Evolutionary conservation across 1,140 invertebrate genomes (phyloP).

Genomic region (Drosophila rhopaloa): DNA sequence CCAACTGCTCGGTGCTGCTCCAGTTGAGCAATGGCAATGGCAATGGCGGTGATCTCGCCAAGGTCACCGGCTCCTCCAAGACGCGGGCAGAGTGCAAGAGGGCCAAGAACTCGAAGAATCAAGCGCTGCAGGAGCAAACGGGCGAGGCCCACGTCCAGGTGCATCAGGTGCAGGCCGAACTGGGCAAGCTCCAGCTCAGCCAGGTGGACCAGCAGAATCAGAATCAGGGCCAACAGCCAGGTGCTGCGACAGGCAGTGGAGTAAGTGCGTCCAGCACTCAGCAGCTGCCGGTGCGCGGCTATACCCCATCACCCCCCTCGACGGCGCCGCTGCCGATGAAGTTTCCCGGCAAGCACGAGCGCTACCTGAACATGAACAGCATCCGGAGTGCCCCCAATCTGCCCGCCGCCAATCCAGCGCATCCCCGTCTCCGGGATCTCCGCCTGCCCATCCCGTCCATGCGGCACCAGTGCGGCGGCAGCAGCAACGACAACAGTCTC

Average conservation of each 20-base stretch:
- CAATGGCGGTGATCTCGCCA: slow-evolving; percentile 4
- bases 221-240: slow-evolving; percentile 51
- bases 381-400: slow-evolving; percentile 91
- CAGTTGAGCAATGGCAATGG: slow-evolving; percentile 85
- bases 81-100: slow-evolving; percentile 77
- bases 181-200: slow-evolving; percentile 85
- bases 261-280: slow-evolving; percentile 77
- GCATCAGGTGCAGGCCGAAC: slow-evolving; percentile 85
- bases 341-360: slow-evolving; percentile 88
- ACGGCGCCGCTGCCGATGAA: slow-evolving; percentile 92
- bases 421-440: slow-evolving; percentile 89
- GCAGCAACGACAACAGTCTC: slow-evolving; percentile 88
- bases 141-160: slow-evolving; percentile 53
- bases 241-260: neutral
- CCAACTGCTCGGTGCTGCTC: slow-evolving; percentile 90
- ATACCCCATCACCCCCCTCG: slow-evolving; percentile 91
- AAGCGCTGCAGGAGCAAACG: slow-evolving; percentile 74
- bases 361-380: slow-evolving; percentile 90
- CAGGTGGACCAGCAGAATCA: slow-evolving; percentile 69
- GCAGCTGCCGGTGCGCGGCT: slow-evolving; percentile 86
- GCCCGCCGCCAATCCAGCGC: slow-evolving; percentile 88
- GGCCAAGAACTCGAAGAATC: slow-evolving; percentile 80
- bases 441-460: slow-evolving; percentile 87
- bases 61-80: slow-evolving; percentile 31
- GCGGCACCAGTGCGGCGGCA: slow-evolving; percentile 83